Percentiles rank a stretch among this genome's conserved stretches.
phyloP scores from a whole-genome alignment of 2,888 invertebrate genomes.

The Acanthosepion lycidas region DNA sequence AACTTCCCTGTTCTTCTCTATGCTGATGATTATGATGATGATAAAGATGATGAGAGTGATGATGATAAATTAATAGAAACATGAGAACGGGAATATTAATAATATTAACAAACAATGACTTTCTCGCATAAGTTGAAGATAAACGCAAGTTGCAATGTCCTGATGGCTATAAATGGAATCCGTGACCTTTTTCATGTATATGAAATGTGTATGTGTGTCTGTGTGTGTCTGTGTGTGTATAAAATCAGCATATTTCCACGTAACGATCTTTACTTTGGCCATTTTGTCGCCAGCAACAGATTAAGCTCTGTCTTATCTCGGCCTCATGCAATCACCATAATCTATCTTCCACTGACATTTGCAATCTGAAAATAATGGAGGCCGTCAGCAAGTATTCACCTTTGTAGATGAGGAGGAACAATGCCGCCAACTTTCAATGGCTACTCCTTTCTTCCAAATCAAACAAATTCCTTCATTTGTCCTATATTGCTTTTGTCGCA shows the following conservation, averaged over 20 bases:
- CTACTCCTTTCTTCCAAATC: neutral
- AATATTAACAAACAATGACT: too few relatives aligned
- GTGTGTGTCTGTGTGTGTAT: neutral
- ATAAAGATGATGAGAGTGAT: too few relatives aligned
- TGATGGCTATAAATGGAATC: too few relatives aligned
- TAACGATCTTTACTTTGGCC: neutral
- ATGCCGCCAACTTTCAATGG: neutral
- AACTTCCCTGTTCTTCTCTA: too few relatives aligned
- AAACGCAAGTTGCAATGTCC: too few relatives aligned
- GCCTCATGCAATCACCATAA: neutral
- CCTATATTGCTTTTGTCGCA: neutral
- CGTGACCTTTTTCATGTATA: neutral
- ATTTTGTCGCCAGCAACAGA: neutral
- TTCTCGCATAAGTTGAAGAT: too few relatives aligned
- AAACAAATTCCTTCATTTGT: neutral
- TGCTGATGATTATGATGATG: too few relatives aligned
- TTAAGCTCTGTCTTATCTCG: neutral
- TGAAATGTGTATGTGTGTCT: neutral
- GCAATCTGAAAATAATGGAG: neutral
- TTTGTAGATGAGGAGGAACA: neutral
- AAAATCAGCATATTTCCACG: neutral
- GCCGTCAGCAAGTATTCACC: slow-evolving; percentile 16
- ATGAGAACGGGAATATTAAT: too few relatives aligned
- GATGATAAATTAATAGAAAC: too few relatives aligned
- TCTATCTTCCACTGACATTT: neutral